These are phyloP conservation scores for Pseudomugil gertrudae DNA, from an alignment of 2,797 vertebrate genomes.

Conservation along the genomic window DNA sequence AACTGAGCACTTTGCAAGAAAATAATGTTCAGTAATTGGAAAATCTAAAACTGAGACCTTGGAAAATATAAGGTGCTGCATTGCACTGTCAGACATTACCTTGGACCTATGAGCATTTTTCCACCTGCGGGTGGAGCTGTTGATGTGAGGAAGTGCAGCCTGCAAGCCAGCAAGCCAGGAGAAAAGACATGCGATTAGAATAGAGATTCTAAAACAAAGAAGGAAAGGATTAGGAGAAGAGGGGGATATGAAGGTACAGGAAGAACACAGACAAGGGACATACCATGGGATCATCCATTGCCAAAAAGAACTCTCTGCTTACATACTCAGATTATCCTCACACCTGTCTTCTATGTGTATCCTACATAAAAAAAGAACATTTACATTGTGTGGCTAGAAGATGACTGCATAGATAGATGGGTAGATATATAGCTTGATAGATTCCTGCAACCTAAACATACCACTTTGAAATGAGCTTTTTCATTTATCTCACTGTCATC, in stretches of 20 bases:
- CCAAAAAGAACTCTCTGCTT: conserved; percentile 24
- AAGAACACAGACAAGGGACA: conserved; percentile 49
- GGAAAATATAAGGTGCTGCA: conserved; percentile 35
- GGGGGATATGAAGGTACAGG: conserved; percentile 49
- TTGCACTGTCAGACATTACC: conserved; percentile 19
- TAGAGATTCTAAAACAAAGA: conserved; percentile 67
- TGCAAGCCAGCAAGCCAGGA: conserved; percentile 9
- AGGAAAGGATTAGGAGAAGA: conserved; percentile 56
- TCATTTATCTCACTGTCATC: conserved; percentile 61
- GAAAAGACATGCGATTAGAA: conserved; percentile 42
- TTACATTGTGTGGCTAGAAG: neutral
- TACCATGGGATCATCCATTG: conserved; percentile 43
- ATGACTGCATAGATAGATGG: neutral
- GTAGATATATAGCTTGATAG: conserved; percentile 6
- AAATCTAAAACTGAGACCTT: conserved; percentile 45
- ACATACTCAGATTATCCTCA: conserved; percentile 25
- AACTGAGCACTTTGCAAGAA: conserved; percentile 14
- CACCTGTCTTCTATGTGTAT: neutral
- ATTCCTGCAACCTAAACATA: conserved; percentile 31
- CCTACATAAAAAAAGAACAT: conserved; percentile 4
- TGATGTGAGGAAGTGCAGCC: conserved; percentile 52
- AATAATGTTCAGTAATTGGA: conserved; percentile 24
- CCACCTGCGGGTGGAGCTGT: conserved; percentile 81
- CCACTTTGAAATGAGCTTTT: conserved; percentile 59
- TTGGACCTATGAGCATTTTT: conserved; percentile 24